Conservation (phyloP, 2,797 vertebrate species). For the Gephyroberyx darwinii region DNA sequence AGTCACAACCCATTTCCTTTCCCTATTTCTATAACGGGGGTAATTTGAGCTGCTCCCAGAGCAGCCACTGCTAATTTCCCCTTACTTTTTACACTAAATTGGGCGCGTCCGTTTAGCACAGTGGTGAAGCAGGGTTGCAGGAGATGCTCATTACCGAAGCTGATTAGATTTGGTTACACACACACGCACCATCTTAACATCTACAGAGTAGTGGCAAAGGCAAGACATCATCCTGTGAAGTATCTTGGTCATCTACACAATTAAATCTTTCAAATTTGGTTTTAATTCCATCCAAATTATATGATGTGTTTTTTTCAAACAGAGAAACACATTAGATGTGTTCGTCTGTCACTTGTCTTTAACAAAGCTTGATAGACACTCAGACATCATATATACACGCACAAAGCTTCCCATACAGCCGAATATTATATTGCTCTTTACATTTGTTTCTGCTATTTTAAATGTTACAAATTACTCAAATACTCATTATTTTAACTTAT, state of each 20-base stretch:
- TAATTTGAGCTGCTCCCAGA: slow-evolving; percentile 50
- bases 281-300: not conserved
- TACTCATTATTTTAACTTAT: no score
- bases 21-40: slow-evolving; percentile 38
- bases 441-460: no score
- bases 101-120: slow-evolving; percentile 45
- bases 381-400: no score
- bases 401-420: no score
- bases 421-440: no score
- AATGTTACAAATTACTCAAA: no score
- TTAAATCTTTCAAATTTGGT: not conserved
- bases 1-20: slow-evolving; percentile 60
- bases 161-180: slow-evolving; percentile 60
- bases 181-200: slow-evolving; percentile 17
- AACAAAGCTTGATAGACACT: no score
- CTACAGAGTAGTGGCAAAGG: slow-evolving; percentile 13
- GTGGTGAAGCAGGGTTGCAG: slow-evolving; percentile 49
- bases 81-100: slow-evolving; percentile 52
- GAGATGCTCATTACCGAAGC: slow-evolving; percentile 52
- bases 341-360: no score
- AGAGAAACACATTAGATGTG: no score
- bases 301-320: not conserved
- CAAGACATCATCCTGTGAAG: slow-evolving; percentile 8
- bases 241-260: slow-evolving; percentile 14
- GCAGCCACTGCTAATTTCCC: slow-evolving; percentile 51